A percentile compares a stretch with the other conserved stretches of the same genome.
Conservation (phyloP, 2,113 vertebrate species). For the Etheostoma cragini region DNA sequence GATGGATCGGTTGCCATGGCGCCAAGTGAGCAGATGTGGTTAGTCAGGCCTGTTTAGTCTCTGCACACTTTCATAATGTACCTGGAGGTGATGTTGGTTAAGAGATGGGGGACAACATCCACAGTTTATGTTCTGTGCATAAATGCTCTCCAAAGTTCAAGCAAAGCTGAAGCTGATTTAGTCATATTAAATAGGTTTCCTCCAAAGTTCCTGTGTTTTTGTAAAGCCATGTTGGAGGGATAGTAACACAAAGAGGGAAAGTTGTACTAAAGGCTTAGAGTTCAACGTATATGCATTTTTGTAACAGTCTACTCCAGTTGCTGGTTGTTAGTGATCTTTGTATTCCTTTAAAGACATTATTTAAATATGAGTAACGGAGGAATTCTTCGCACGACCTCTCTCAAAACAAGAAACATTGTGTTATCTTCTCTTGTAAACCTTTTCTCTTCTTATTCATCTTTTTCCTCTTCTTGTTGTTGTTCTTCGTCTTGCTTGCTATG, state of each 20-base stretch:
- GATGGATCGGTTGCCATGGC: constrained; percentile 43
- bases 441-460: no score
- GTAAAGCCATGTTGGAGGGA: background rate
- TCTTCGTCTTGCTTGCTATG: background rate
- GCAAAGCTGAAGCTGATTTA: background rate
- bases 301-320: no score
- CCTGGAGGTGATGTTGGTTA: background rate
- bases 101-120: background rate
- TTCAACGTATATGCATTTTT: no score
- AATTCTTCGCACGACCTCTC: background rate
- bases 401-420: background rate
- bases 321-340: background rate
- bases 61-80: constrained; percentile 10
- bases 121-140: background rate
- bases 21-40: constrained; percentile 21
- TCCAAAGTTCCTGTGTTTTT: background rate
- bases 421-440: no score
- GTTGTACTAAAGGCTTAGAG: background rate
- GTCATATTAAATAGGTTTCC: background rate
- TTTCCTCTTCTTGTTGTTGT: background rate
- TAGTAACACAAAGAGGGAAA: background rate
- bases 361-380: background rate
- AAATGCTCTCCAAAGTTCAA: background rate
- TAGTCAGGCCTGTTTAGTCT: constrained; percentile 5
- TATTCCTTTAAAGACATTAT: background rate